Base-by-base conservation (phyloP, 2,888 invertebrate species). In the Phasia obesa region DNA sequence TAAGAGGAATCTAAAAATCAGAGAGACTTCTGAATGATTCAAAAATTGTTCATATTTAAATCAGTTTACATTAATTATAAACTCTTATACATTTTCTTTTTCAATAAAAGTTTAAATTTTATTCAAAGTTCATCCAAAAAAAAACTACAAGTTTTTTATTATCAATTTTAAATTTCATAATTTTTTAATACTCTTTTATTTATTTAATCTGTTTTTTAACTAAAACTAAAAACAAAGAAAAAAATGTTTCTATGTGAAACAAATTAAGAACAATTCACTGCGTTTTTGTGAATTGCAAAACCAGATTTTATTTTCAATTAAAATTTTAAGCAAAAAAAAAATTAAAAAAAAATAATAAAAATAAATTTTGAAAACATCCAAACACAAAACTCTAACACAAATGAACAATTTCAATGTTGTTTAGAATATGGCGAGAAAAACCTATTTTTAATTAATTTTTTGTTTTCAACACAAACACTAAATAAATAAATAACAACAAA, bases 271-370 rank as follows among this genome's bases (percentile, higher is more conserved):
- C 88, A 89, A 86, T 89, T 89, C 89, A 90, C 90, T 90, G 90
- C 90, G 89, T 90, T 90, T 90, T 90, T 90, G 90, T 90, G 90
- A 90, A 90, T 90, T 90, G 87, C 90, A 90, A 90, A 90, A 90
- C 90, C 90, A 90, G 89, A 90, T 88, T 86, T 81, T 53, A 62
- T 77, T 81, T 77, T 82, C 55, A 42, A 74, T 78, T 74, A 57
- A 74, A 82, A 75, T 65, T 71, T 64, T 23, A 35, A 38, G 13
- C 2, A 47, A 47, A 47, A 6, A 2, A 44, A 44, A 25, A 75
- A 11, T 17, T 23, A 64, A n/a, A 55, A 27, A 23, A 13, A 47
- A 19, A 55, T 15, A 11, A 35, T 35, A 11, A 11, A 35, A 35
- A 35, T 35, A n/a, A n/a, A n/a, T n/a, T n/a, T n/a, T 35, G 11